phyloP scores from a whole-genome alignment of 2,113 vertebrate species.

The Hydrolagus affinis region DNA sequence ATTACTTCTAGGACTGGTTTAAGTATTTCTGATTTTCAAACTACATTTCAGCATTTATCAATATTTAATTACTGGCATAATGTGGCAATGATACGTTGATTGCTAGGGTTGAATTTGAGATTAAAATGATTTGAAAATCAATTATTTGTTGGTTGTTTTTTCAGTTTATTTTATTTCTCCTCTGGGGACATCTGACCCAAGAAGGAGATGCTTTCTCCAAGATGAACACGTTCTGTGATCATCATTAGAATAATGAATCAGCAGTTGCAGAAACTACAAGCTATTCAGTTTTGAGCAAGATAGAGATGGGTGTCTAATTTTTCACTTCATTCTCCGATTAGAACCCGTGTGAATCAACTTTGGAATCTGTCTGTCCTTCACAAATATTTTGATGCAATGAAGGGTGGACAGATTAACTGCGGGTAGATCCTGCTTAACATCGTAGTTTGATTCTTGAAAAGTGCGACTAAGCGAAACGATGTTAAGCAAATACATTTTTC shows the following conservation, averaged over 20 bases:
- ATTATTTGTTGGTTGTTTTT: neutral
- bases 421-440: too few species aligned
- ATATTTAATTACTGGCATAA: neutral
- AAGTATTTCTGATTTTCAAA: neutral
- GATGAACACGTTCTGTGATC: neutral
- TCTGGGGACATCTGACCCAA: neutral
- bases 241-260: neutral
- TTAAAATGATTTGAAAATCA: neutral
- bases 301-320: too few species aligned
- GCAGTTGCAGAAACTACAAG: neutral
- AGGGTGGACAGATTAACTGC: too few species aligned
- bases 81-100: neutral
- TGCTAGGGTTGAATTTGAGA: neutral
- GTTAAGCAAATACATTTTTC: too few species aligned
- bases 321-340: too few species aligned
- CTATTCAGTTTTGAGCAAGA: neutral
- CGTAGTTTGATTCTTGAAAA: too few species aligned
- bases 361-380: too few species aligned
- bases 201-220: neutral
- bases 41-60: neutral
- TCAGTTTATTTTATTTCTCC: neutral
- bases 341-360: too few species aligned
- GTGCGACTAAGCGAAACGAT: too few species aligned
- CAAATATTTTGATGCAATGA: too few species aligned
- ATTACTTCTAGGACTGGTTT: conserved; percentile 2